Evolutionary conservation across 2,113 vertebrate genomes (phyloP).

Genomic region (Apeltes quadracus): DNA sequence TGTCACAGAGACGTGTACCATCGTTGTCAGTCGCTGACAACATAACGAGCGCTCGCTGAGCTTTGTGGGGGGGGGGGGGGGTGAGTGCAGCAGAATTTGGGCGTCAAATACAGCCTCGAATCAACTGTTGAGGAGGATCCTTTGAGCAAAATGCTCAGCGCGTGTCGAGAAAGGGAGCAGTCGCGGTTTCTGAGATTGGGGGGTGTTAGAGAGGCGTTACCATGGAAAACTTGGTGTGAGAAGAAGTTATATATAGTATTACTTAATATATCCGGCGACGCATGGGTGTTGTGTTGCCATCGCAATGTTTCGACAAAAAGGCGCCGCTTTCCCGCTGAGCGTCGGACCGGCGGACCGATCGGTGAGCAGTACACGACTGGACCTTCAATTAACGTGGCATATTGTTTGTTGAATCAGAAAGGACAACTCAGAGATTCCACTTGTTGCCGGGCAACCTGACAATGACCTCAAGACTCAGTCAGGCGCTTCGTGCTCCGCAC

Average conservation of each 20-base stretch:
- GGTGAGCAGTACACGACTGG: background rate
- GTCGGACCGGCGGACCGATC: background rate
- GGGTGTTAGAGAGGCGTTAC: constrained; percentile 24
- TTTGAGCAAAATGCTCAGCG: constrained; percentile 11
- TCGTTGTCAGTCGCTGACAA: constrained; percentile 14
- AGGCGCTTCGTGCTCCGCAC: background rate
- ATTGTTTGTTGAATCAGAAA: background rate
- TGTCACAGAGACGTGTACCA: constrained; percentile 45
- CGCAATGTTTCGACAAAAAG: background rate
- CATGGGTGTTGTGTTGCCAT: background rate
- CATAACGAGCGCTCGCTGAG: constrained; percentile 56
- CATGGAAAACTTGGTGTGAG: constrained; percentile 25
- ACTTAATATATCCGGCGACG: background rate
- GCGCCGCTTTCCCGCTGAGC: background rate
- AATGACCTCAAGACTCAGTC: background rate
- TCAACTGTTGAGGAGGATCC: no score
- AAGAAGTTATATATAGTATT: background rate
- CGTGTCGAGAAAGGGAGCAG: constrained; percentile 8
- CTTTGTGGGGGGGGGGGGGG: constrained; percentile 19
- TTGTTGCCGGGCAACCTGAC: background rate
- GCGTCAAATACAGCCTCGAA: no score
- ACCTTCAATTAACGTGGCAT: background rate
- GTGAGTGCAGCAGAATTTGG: constrained; percentile 28
- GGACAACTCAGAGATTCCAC: background rate
- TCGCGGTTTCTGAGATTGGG: background rate